Evolutionary conservation across 2,888 invertebrate genomes (phyloP).

Genomic region (Euproctis similis): DNA sequence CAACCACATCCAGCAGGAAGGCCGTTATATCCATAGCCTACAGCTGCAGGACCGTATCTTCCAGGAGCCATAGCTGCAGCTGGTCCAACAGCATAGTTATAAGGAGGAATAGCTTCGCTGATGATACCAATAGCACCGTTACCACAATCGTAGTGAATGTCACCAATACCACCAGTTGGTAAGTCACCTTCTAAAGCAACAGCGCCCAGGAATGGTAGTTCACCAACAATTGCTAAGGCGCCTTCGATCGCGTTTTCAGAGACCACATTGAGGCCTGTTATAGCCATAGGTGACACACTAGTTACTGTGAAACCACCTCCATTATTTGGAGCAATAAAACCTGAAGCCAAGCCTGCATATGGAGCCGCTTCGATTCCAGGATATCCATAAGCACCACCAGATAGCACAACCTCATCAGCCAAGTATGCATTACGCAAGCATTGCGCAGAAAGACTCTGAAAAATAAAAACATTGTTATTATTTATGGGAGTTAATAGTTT

Average conservation of each 20-base stretch:
- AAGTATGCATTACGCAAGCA: not conserved
- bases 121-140: slow-evolving; percentile 20
- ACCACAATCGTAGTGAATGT: slow-evolving; percentile 27
- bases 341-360: slow-evolving; percentile 6
- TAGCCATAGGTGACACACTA: slow-evolving; percentile 9
- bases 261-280: slow-evolving; percentile 6
- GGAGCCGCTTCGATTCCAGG: slow-evolving; percentile 1
- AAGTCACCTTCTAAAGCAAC: slow-evolving; percentile 15
- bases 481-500: too few species aligned
- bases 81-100: slow-evolving; percentile 3
- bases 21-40: slow-evolving; percentile 4
- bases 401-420: too few species aligned
- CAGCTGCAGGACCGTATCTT: slow-evolving; percentile 4
- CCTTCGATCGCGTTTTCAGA: slow-evolving; percentile 22
- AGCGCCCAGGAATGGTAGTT: slow-evolving; percentile 22
- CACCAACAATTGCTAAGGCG: slow-evolving; percentile 11
- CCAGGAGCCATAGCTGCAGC: slow-evolving; percentile 1
- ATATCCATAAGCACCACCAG: slow-evolving; percentile 1
- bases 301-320: slow-evolving; percentile 10
- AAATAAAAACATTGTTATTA: too few species aligned
- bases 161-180: slow-evolving; percentile 18
- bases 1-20: not conserved
- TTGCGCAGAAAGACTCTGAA: too few species aligned
- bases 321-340: slow-evolving; percentile 6
- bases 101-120: slow-evolving; percentile 8